Percentiles rank a stretch among this genome's conserved stretches.
phyloP scores from a whole-genome alignment of 2,113 vertebrate species.

The Ovis canadensis region DNA sequence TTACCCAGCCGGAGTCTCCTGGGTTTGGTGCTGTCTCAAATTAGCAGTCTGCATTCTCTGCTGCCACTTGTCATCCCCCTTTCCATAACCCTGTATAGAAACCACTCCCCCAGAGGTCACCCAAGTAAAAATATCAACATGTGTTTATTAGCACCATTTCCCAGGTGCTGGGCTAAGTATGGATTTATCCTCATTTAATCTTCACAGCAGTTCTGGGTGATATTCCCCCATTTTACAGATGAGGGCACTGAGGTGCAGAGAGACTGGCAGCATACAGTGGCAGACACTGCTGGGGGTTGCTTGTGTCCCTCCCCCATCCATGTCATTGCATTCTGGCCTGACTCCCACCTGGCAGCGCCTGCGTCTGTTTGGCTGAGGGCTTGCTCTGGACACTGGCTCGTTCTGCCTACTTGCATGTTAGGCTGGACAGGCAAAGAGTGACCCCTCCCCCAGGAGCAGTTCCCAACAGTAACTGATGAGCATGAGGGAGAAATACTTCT shows the following conservation, averaged over 20 bases:
- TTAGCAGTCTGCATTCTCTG: neutral
- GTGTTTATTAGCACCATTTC: neutral
- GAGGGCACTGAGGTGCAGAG: neutral
- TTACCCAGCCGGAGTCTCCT: neutral
- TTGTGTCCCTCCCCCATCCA: neutral
- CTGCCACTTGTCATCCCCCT: neutral
- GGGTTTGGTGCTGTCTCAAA: neutral
- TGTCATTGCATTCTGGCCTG: neutral
- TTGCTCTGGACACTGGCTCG: neutral
- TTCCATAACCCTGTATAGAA: neutral
- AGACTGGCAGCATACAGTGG: rapidly evolving
- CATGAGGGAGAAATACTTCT: neutral
- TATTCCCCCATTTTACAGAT: neutral
- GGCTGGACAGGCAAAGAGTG: neutral
- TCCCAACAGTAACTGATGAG: neutral
- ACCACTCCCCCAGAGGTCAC: neutral
- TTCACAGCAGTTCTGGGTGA: neutral
- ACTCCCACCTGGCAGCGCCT: neutral
- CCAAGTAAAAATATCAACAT: neutral
- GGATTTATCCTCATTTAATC: neutral
- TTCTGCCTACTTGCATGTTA: neutral
- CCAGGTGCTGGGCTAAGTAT: neutral
- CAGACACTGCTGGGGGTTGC: neutral
- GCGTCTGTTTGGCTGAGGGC: neutral
- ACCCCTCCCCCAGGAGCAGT: rapidly evolving